Evolutionary conservation across 2,113 vertebrate species (phyloP), one percentile per base, ranked within the genome.

Genomic region (Coptodon rendalli): DNA sequence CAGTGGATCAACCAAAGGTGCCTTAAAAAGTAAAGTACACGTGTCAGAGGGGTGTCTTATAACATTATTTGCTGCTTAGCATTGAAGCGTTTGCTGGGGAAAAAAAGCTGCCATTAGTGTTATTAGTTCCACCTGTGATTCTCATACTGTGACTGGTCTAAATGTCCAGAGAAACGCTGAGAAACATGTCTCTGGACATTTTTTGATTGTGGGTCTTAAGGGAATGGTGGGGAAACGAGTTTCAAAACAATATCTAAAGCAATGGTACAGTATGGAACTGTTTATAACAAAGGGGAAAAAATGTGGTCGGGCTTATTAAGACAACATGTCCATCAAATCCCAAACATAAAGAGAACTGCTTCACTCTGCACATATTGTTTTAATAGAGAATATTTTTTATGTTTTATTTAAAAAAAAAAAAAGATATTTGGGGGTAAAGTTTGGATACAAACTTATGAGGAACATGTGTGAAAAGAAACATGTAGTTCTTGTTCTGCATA

Each of bases 91-190:
- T 81, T 52, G 63, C 40, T 82, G 17, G 17, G 52, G 14, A 10
- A 89, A 61, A 13, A 27, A 14, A 34, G 52, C 73, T 43, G 73
- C 38, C 54, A 80, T 48, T 61, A 4, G 13, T 24, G 24, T 90
- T 83, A 93, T 90, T 87, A 40, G 43, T 89, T 89, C 92, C 90
- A 93, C 83, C 87, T 93, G 90, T 52, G 31, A 29, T 52, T 68
- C 45, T 71, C 29, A 17, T 85, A 82, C 80, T 11, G 6, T 5
- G 31, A 52, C 16, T 5, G 40, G 17, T 57, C 43, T 48, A 79
- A 80, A 78, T 48, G 7, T 83, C 9, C 54, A 80, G 82, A 80
- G 68, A 57, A 17, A 2, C 1, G 4, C 73, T 31, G 27, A 31
- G 45, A 78, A 52, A 78, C 45, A 78, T 6, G 27, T 52, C 45